phyloP scores from a whole-genome alignment of 1,140 invertebrate genomes.

The Choristoneura fumiferana region DNA sequence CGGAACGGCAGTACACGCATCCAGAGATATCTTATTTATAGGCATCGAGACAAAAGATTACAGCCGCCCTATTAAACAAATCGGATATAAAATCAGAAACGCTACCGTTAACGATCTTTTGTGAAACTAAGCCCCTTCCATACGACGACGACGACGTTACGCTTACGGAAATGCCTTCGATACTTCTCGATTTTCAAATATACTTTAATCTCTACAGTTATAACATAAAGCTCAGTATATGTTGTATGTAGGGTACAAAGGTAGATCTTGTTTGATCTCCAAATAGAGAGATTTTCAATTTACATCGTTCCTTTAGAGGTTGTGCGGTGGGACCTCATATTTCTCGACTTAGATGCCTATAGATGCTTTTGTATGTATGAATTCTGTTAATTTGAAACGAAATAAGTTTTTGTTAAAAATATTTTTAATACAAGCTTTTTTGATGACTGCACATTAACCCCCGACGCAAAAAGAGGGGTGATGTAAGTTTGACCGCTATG shows the following conservation, averaged over 20 bases:
- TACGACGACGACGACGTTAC: not conserved
- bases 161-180: not conserved
- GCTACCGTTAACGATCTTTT: constrained; percentile 7
- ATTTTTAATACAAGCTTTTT: no score
- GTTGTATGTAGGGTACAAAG: constrained; percentile 23
- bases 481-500: no score
- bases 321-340: constrained; percentile 11
- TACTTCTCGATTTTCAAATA: not conserved
- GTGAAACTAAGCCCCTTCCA: constrained; percentile 1
- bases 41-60: not conserved
- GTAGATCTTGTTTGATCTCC: constrained; percentile 35
- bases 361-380: not conserved
- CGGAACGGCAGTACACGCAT: no score
- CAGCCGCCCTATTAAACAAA: not conserved
- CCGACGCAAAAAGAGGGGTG: no score
- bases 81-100: constrained; percentile 5
- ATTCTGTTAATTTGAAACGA: not conserved
- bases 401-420: no score
- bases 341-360: constrained; percentile 6
- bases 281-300: constrained; percentile 44
- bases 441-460: no score
- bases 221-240: not conserved
- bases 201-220: not conserved
- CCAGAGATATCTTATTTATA: no score
- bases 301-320: constrained; percentile 35